phyloP scores from a whole-genome alignment of 2,797 vertebrate genomes.

The Muraenolepis orangiensis region DNA sequence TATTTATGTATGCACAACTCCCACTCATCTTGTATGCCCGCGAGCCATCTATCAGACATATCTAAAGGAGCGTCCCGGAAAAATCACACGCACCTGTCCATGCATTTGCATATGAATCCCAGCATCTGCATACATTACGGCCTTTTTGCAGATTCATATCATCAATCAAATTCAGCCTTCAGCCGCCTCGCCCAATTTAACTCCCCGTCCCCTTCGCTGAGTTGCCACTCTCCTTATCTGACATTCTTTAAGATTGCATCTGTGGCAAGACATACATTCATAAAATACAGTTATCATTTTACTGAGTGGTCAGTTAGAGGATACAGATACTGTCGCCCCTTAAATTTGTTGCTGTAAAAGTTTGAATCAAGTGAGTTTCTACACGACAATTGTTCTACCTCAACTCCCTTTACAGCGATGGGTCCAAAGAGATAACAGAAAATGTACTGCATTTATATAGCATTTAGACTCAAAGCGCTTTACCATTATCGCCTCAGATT shows the following conservation, averaged over 20 bases:
- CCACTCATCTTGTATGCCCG: neutral
- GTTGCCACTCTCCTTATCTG: neutral
- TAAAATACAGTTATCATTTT: too few relatives aligned
- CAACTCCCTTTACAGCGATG: too few relatives aligned
- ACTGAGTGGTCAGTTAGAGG: neutral
- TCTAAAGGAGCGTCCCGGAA: neutral
- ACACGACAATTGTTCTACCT: too few relatives aligned
- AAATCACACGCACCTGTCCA: neutral
- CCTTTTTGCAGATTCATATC: conserved; percentile 34
- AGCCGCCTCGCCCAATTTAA: conserved; percentile 10
- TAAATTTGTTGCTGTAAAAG: too few relatives aligned
- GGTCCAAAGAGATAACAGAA: too few relatives aligned
- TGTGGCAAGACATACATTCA: too few relatives aligned
- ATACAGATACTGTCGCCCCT: too few relatives aligned
- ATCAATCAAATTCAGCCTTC: conserved; percentile 17
- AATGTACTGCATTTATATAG: too few relatives aligned
- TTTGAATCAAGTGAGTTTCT: too few relatives aligned
- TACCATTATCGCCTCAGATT: too few relatives aligned
- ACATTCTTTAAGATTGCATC: neutral
- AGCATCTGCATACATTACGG: conserved; percentile 33
- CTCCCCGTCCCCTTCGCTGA: neutral
- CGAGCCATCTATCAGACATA: neutral
- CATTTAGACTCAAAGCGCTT: too few relatives aligned
- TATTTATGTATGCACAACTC: neutral
- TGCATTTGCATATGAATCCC: conserved; percentile 33